These are phyloP conservation scores for Latheticus oryzae DNA, from an alignment of 2,888 invertebrate genomes.

Conservation along the genomic window DNA sequence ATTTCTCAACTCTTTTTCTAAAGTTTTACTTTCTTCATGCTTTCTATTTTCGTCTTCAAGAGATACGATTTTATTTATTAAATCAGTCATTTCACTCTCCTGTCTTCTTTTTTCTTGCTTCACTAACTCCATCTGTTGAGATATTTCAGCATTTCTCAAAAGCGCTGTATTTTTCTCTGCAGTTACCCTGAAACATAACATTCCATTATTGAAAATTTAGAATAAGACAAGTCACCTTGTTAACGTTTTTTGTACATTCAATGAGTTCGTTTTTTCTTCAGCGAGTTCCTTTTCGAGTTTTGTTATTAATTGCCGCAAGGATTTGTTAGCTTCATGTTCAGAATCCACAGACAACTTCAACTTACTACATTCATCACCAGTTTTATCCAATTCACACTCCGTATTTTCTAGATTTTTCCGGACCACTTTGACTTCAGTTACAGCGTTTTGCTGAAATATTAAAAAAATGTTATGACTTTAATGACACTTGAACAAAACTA, in stretches of 20 bases:
- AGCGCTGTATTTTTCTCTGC: constrained; percentile 81
- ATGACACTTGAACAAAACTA: constrained; percentile 1
- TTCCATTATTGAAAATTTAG: constrained; percentile 6
- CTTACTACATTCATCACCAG: constrained; percentile 68
- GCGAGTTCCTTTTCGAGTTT: constrained; percentile 67
- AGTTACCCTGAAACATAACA: constrained; percentile 69
- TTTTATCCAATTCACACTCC: constrained; percentile 66
- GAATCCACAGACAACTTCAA: constrained; percentile 68
- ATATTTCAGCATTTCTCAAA: constrained; percentile 83
- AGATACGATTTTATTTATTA: constrained; percentile 69
- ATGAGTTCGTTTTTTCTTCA: constrained; percentile 68
- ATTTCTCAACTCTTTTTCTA: constrained; percentile 67
- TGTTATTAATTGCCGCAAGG: constrained; percentile 68
- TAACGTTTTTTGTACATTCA: constrained; percentile 64
- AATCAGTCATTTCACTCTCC: constrained; percentile 73
- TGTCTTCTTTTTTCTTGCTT: constrained; percentile 79
- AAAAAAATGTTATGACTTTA: constrained; percentile 5
- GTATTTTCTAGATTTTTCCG: constrained; percentile 63
- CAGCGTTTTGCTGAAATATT: constrained; percentile 35
- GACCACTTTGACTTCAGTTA: constrained; percentile 61
- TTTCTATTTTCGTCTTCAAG: constrained; percentile 67
- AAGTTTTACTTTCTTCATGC: constrained; percentile 62
- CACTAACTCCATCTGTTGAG: constrained; percentile 82
- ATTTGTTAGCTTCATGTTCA: constrained; percentile 68
- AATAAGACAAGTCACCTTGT: constrained; percentile 56